Base-by-base conservation (phyloP, 53 echinoderm and acorn worm genomes). In the Temnopleurus reevesii region DNA sequence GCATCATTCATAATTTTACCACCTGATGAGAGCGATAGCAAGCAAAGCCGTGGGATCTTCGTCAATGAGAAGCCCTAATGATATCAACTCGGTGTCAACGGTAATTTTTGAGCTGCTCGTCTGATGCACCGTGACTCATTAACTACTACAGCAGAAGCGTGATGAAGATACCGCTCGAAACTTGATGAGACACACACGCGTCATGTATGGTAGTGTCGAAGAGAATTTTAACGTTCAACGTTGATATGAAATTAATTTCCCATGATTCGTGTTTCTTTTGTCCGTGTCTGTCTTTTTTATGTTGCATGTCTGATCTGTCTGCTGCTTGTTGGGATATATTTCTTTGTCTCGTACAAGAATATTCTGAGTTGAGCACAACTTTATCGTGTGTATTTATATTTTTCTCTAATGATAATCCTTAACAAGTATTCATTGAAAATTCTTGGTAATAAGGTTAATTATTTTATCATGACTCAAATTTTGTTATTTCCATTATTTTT, bases 101-200 rank as follows among this genome's bases (percentile, higher is more conserved):
- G 49, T 47, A 53, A 81, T 81, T 81, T 81, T 53, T 27, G 49
- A 18, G 54, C 31, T 51, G 26, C 81, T 51, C 33, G 29, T 51
- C 53, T 81, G 81, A 81, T 81, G 10, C 53, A 81, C 33, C 81
- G 53, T 81, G 81, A 81, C 81, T 81, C 81, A 81, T 81, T 81
- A 81, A 81, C 81, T 24, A 28, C 27, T 51, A 9, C 31, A 31
- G 45, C 81, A 81, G 81, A 26, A 10, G 33, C 8, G 31, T 63
- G 34, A 63, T 63, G 63, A 33, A 63, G 33, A 63, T 63, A 63
- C 63, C 63, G 30, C 12, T 34, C 5, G 34, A 12, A 30, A 15
- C 63, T 34, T 63, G 63, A 63, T 63, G 63, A 63, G 15, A 63
- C 63, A 63, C 17, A 8, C 63, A 63, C 33, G 33, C 33, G 63